Base-by-base conservation (phyloP, 2,888 invertebrate genomes). In the Matsumyia berberina region DNA sequence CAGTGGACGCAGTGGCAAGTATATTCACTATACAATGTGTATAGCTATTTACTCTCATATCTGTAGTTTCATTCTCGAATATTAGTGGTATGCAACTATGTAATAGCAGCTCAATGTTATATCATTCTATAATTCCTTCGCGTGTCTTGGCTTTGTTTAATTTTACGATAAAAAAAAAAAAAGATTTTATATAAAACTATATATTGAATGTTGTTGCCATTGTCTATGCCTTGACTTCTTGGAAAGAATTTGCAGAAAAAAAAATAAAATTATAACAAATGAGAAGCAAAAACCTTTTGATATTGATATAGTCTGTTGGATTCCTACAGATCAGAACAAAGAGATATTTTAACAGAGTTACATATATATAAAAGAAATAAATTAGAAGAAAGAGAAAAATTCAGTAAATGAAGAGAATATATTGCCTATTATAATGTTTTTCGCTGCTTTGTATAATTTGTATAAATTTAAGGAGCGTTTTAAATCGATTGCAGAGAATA, bases 161-260 rank as follows among this genome's bases (percentile, higher is more conserved):
- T 83, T 69, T 12, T 55, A 62, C 58, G 17, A 29, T 37, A 24
- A 51, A 31, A 64, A 5, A 66, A 51, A 33, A 42, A n/a, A 64
- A 51, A 58, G 15, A 49, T 60, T 60, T 57, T 77, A 77, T 82
- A 60, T 53, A 76, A 70, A n/a, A 66, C 24, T 64, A 53, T 82
- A 77, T 83, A 83, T 78, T 83, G 49, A 78, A 73, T 83, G 83
- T 83, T 78, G 78, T 83, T 83, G 83, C 83, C 83, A 78, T 83
- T 83, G 49, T 78, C 72, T 78, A 83, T 78, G 83, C 83, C 83
- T 83, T 83, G 83, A 83, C 83, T 83, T 73, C 72, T 73, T 24
- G 64, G 73, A 69, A 73, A 72, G 33, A 15, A 55, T 53, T 60
- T n/a, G 37, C 33, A 76, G 24, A 73, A 51, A 46, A 11, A 60